phyloP scores from a whole-genome alignment of 2,797 vertebrate species.

The Erethizon dorsatum region DNA sequence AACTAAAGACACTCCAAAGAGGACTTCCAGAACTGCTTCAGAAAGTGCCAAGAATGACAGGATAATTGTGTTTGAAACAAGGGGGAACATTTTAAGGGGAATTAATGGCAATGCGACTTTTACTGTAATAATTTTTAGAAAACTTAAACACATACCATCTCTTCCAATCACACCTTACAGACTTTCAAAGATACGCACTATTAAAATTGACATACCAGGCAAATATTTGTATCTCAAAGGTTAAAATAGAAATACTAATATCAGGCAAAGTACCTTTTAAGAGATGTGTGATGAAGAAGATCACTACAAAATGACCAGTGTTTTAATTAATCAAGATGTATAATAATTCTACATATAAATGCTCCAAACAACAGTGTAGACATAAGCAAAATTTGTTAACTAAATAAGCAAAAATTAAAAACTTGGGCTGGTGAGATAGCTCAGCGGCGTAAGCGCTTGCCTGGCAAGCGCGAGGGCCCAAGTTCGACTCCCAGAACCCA shows the following conservation, averaged over 20 bases:
- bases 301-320: background rate
- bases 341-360: slow-evolving; percentile 16
- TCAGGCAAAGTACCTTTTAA: background rate
- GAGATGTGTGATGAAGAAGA: background rate
- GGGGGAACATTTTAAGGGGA: background rate
- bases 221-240: background rate
- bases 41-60: background rate
- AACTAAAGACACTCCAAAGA: background rate
- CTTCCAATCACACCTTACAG: background rate
- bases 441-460: too few species aligned
- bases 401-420: background rate
- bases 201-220: background rate
- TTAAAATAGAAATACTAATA: slow-evolving; percentile 12
- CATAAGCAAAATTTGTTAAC: slow-evolving; percentile 2
- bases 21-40: background rate
- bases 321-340: background rate
- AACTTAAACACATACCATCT: background rate
- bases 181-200: background rate
- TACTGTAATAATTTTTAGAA: background rate
- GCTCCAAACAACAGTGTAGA: background rate
- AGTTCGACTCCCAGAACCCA: too few species aligned
- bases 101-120: background rate
- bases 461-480: too few species aligned
- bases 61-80: background rate
- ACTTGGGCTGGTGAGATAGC: too few species aligned